phyloP scores from a whole-genome alignment of 1,140 invertebrate species.

The Eupeodes corollae region DNA sequence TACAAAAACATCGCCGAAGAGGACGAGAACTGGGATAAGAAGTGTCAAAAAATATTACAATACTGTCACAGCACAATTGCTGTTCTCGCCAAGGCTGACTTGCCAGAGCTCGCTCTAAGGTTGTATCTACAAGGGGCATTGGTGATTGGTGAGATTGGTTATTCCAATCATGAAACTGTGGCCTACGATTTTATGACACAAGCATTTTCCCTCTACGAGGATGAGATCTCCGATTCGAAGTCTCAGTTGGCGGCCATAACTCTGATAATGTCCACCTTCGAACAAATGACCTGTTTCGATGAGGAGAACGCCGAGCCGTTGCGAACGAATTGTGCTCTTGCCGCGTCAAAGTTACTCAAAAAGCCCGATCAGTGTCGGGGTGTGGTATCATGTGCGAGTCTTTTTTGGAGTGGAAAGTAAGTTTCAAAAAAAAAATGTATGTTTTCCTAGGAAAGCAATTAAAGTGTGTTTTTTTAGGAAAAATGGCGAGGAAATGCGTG shows the following conservation, averaged over 20 bases:
- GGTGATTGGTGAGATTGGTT: conserved; percentile 82
- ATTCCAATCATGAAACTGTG: conserved; percentile 90
- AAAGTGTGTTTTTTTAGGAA: conserved; percentile 43
- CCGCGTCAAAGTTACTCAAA: conserved; percentile 90
- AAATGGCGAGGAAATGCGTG: conserved; percentile 52
- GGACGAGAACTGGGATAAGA: conserved; percentile 97
- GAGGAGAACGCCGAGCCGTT: conserved; percentile 97
- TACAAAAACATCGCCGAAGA: conserved; percentile 68
- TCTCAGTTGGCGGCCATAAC: conserved; percentile 93
- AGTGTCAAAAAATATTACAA: conserved; percentile 95
- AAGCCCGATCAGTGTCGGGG: conserved; percentile 95
- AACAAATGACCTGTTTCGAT: conserved; percentile 85
- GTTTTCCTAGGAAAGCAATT: background rate
- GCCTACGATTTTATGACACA: conserved; percentile 98
- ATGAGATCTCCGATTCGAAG: conserved; percentile 96
- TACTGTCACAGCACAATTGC: conserved; percentile 94
- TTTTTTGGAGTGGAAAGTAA: conserved; percentile 89
- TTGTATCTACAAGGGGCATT: conserved; percentile 91
- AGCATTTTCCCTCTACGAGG: conserved; percentile 95
- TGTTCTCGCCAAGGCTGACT: conserved; percentile 83
- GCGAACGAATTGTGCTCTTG: conserved; percentile 84
- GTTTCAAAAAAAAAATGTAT: background rate
- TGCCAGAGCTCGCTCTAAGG: conserved; percentile 84
- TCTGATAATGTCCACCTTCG: conserved; percentile 88
- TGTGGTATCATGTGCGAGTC: conserved; percentile 80